phyloP scores from a whole-genome alignment of 2,797 vertebrate genomes.

The Margarornis squamiger region DNA sequence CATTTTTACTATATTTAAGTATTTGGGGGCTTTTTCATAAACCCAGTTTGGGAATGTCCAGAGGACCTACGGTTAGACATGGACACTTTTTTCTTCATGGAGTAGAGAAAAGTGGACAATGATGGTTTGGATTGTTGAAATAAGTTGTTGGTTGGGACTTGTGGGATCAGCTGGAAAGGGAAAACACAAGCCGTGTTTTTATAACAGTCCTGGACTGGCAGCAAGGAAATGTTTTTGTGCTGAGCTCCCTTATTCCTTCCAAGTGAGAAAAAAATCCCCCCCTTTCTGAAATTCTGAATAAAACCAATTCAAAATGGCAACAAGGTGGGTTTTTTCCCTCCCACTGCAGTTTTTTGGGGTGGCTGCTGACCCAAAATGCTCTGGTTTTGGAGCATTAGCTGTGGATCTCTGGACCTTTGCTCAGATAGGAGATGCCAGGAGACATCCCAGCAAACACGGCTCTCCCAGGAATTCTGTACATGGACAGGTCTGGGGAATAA shows the following conservation, averaged over 20 bases:
- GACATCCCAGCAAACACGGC: neutral
- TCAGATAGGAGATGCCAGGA: neutral
- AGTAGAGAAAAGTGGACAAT: neutral
- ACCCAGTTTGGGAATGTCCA: neutral
- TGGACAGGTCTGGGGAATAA: neutral
- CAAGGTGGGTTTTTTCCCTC: neutral
- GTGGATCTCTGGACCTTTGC: neutral
- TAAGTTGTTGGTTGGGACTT: fast-evolving
- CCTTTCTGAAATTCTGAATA: neutral
- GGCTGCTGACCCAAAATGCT: neutral
- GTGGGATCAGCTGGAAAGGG: neutral
- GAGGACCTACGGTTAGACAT: neutral
- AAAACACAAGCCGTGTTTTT: neutral
- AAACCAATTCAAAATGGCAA: neutral
- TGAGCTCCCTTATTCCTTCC: neutral
- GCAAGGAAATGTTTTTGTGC: neutral
- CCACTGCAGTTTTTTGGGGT: neutral
- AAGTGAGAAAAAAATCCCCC: neutral
- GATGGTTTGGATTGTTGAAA: neutral
- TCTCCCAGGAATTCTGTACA: neutral
- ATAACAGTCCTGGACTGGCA: neutral
- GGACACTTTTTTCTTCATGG: neutral
- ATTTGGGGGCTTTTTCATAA: neutral
- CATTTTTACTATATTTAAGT: neutral
- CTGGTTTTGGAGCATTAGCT: fast-evolving